A percentile compares a stretch with the other conserved stretches of the same genome.
These are phyloP conservation scores for Phaenicophaeus curvirostris DNA, from an alignment of 2,797 vertebrate species.

Conservation along the genomic window DNA sequence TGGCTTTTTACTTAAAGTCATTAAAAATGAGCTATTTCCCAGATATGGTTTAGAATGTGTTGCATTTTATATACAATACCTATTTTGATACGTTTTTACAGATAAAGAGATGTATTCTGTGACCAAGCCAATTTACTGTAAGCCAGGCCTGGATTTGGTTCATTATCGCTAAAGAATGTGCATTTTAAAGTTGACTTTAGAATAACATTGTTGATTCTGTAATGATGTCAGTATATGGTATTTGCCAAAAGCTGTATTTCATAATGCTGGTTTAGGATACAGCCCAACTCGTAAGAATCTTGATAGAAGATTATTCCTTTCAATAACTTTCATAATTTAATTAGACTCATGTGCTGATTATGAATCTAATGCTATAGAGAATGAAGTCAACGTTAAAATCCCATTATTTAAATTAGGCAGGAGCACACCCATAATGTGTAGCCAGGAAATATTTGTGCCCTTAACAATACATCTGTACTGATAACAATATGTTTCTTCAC, in stretches of 20 bases:
- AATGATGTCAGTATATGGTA: conserved; percentile 51
- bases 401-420: conserved; percentile 35
- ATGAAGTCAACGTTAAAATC: conserved; percentile 38
- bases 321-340: conserved; percentile 48
- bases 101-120: neutral
- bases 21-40: neutral
- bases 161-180: conserved; percentile 23
- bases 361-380: conserved; percentile 29
- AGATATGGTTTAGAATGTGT: neutral
- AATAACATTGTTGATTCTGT: conserved; percentile 58
- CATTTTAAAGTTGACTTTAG: conserved; percentile 37
- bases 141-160: conserved; percentile 1
- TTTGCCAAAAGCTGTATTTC: conserved; percentile 67
- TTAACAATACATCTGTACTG: conserved; percentile 15
- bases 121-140: neutral
- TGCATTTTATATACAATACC: neutral
- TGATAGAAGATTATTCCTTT: conserved; percentile 47
- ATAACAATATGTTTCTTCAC: neutral
- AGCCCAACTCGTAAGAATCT: conserved; percentile 39
- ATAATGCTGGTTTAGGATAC: conserved; percentile 46
- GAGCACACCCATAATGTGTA: conserved; percentile 40
- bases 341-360: conserved; percentile 56
- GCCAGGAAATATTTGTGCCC: conserved; percentile 55
- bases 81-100: neutral
- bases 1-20: neutral